phyloP scores from a whole-genome alignment of 2,113 vertebrate species.

The Benitochromis conjunctus region DNA sequence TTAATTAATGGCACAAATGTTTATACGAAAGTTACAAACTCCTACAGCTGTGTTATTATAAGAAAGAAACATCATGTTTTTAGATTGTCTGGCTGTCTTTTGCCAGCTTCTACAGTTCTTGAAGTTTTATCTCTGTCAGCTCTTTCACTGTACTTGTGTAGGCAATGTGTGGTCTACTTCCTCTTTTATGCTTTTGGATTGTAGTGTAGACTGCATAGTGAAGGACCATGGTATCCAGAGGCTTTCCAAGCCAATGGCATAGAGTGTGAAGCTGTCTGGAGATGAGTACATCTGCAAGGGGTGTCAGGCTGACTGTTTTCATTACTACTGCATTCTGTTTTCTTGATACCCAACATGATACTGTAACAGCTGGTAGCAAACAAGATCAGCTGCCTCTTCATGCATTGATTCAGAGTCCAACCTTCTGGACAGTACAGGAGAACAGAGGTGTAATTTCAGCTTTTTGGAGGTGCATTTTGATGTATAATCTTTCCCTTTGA shows the following conservation, averaged over 20 bases:
- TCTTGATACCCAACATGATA: neutral
- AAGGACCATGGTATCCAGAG: neutral
- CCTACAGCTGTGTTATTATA: neutral
- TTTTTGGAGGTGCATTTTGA: neutral
- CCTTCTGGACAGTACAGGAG: neutral
- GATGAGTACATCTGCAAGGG: neutral
- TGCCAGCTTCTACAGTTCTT: neutral
- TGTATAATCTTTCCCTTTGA: neutral
- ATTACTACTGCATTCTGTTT: neutral
- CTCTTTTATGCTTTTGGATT: neutral
- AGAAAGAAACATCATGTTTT: neutral
- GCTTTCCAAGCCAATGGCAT: neutral
- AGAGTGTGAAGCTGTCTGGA: neutral
- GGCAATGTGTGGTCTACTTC: neutral
- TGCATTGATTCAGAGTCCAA: neutral
- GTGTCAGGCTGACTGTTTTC: neutral
- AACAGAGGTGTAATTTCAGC: neutral
- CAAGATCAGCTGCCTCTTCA: neutral
- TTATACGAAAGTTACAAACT: neutral
- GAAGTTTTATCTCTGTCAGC: neutral
- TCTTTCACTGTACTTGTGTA: neutral
- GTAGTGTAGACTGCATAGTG: neutral
- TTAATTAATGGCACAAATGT: neutral
- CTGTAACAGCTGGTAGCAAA: neutral
- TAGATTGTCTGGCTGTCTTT: neutral